Evolutionary conservation across 2,113 vertebrate genomes (phyloP).

Genomic region (Trematomus loennbergii): DNA sequence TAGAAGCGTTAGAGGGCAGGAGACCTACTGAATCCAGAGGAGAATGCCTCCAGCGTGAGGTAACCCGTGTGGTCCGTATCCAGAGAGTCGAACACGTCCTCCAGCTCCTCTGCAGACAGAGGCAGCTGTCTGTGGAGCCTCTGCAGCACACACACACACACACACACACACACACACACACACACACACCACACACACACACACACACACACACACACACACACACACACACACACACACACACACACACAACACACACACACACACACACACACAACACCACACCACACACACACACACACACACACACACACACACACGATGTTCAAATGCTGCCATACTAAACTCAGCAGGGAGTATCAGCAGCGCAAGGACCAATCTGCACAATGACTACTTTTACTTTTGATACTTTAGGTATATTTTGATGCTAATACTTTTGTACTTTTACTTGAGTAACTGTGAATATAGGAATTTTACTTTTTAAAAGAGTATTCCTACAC

Average conservation of each 20-base stretch:
- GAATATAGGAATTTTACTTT: too few species aligned
- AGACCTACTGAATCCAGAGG: constrained; percentile 92
- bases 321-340: not conserved
- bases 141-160: constrained; percentile 60
- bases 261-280: constrained; percentile 48
- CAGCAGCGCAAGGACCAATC: not conserved
- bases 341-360: not conserved
- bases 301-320: constrained; percentile 45
- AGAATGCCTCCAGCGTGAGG: constrained; percentile 92
- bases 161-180: constrained; percentile 42
- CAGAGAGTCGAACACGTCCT: constrained; percentile 92
- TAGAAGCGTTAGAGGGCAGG: not conserved
- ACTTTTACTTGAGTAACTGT: too few species aligned
- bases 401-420: too few species aligned
- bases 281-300: constrained; percentile 42
- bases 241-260: constrained; percentile 45
- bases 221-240: constrained; percentile 44
- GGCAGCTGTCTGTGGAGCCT: constrained; percentile 86
- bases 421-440: too few species aligned
- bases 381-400: too few species aligned
- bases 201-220: constrained; percentile 44
- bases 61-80: constrained; percentile 88
- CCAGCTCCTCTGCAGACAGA: constrained; percentile 90
- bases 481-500: too few species aligned
- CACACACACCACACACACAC: constrained; percentile 44